phyloP scores from a whole-genome alignment of 2,888 invertebrate genomes.

The Carpatolechia fugitivella region DNA sequence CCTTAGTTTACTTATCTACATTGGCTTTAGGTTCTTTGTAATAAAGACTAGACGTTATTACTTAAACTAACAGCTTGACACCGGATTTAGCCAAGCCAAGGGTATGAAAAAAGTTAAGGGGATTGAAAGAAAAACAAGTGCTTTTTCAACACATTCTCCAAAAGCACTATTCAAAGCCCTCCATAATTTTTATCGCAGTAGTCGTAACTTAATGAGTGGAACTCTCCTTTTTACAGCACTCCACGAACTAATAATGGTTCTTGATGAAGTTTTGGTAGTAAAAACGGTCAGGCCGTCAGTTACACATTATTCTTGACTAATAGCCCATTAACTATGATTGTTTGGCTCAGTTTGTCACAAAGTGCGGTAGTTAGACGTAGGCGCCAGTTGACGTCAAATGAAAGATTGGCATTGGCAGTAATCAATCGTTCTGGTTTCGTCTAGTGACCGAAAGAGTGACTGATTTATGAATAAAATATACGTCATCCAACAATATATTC shows the following conservation, averaged over 20 bases:
- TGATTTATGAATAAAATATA: too few relatives aligned
- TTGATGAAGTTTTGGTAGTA: conserved; percentile 49
- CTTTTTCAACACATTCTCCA: too few relatives aligned
- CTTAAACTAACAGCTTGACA: too few relatives aligned
- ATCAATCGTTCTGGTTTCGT: neutral
- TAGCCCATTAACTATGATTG: conserved; percentile 32
- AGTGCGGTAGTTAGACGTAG: conserved; percentile 12
- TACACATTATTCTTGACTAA: conserved; percentile 26
- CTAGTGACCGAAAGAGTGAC: neutral
- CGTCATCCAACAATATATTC: neutral
- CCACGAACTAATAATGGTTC: conserved; percentile 57
- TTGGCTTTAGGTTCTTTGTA: too few relatives aligned
- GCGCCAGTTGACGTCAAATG: neutral
- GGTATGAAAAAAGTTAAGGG: too few relatives aligned
- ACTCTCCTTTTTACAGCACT: conserved; percentile 57
- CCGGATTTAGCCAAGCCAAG: too few relatives aligned
- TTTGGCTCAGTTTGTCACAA: conserved; percentile 26
- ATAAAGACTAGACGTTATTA: too few relatives aligned
- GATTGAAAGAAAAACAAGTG: too few relatives aligned
- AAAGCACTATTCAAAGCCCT: neutral
- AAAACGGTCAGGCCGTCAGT: conserved; percentile 36
- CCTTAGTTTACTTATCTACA: too few relatives aligned
- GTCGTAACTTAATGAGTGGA: conserved; percentile 49
- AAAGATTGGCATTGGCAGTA: neutral
- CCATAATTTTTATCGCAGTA: conserved; percentile 2